These are phyloP conservation scores for Athripsodes cinereus DNA, from an alignment of 2,888 invertebrate species.

Conservation along the genomic window DNA sequence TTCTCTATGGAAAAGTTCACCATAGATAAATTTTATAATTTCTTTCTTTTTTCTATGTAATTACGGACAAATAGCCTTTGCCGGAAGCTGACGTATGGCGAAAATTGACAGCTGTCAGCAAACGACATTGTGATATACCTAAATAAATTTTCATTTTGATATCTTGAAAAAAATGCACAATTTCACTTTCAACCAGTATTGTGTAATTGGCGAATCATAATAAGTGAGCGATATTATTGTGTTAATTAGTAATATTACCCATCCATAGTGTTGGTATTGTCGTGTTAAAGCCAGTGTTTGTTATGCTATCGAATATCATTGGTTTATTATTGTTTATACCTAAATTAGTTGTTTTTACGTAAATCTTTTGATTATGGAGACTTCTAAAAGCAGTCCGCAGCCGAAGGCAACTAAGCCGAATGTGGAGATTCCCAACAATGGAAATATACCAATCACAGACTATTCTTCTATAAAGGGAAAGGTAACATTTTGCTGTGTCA, in stretches of 20 bases:
- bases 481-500: background rate
- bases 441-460: background rate
- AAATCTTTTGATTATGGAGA: background rate
- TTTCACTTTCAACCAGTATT: background rate
- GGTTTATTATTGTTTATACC: background rate
- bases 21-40: no score
- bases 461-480: background rate
- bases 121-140: background rate
- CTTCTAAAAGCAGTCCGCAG: conserved; percentile 1
- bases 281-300: no score
- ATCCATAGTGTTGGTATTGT: no score
- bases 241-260: no score
- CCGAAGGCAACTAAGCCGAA: background rate
- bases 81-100: background rate
- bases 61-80: no score
- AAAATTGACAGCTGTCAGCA: background rate
- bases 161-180: background rate
- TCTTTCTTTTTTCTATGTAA: no score
- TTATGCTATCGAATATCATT: background rate
- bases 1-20: no score
- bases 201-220: background rate
- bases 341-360: background rate
- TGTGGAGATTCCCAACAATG: background rate
- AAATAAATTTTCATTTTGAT: background rate
- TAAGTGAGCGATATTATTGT: no score